Evolutionary conservation across 35 echinoderm and acorn worm species (phyloP), one percentile per base, ranked within the genome.

Genomic region (Anneissia japonica): DNA sequence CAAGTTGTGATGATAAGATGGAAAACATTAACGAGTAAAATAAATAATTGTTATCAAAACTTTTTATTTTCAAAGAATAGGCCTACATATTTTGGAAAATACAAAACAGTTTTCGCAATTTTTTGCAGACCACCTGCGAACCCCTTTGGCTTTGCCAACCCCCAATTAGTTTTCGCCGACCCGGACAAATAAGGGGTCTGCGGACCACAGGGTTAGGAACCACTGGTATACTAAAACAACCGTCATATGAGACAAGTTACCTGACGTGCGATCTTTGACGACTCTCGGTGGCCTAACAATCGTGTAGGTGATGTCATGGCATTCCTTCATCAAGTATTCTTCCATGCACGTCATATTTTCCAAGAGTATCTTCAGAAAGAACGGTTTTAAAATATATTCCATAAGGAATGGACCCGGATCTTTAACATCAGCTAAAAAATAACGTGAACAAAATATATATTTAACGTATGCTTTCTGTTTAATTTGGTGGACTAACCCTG

Each of bases 241-340:
- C n/a, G n/a, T n/a, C n/a, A n/a, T n/a, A n/a, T n/a, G n/a, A n/a
- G n/a, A n/a, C n/a, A n/a, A n/a, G 4, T 43, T 64, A 64, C 51
- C 51, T 16, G 51, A 64, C 2, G 51, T 64, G 26, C 51, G 51
- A 23, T 64, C 51, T 23, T 64, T 64, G 5, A 64, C 51, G 21
- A 64, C 51, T 64, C 51, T 6, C 35, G 90, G 79, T 26, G 94
- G 94, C 81, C 81, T 92, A 72, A 93, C 90, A 0, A 89, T 77
- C 0, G 91, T 93, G 80, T 82, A 92, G 75, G 87, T 85, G 31
- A 97, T 89, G 31, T 97, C 94, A 72, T 93, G 86, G 30, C 91
- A 89, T 79, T 93, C 88, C 0, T 85, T 73, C 37, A 87, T 84
- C 0, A 97, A 81, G 84, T 90, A 97, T 14, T 74, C 72, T 46